Evolutionary conservation across 2,888 invertebrate genomes (phyloP), one percentile per base, ranked within the genome.

Genomic region (Clivina fossor): DNA sequence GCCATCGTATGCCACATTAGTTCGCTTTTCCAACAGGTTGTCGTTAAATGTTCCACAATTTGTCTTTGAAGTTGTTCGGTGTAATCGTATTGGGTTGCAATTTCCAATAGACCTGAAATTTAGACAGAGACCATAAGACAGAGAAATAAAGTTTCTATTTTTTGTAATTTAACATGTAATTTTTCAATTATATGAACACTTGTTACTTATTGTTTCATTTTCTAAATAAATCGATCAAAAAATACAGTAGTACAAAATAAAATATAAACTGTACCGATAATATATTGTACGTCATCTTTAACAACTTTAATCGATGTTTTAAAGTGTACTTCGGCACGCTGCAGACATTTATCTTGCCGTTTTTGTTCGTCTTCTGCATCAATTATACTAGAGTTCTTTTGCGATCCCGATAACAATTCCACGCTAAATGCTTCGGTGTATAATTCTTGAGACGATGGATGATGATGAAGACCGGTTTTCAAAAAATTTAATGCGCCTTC

Each of bases 381-480:
- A 19, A 22, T 24, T 18, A 24, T 30, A 26, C 24, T 44, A 24
- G 43, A 33, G 22, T 28, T 16, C 18, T 47, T 26, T 15, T 20
- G 19, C 7, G 46, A 44, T 4, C 7, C 55, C 2, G 22, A 40
- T 38, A 28, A n/a, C 18, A 55, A 44, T 65, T 80, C 81, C 61
- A 82, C 74, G 64, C 79, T 76, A 60, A 85, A 84, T 58, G 83
- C 81, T 71, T 89, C 86, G n/a, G 78, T 74, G 70, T 88, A 89
- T 1, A 93, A 75, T 5, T 79, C 66, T 63, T 82, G 79, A 1
- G 85, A 83, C 8, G 83, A 76, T 0, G 86, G 83, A 71, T 91
- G 89, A 60, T 86, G 79, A 49, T 88, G 83, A 15, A 93, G 72
- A 0, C 88, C 93, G 66, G 88, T 83, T 35, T 91, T 76, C 13